Conservation (phyloP, 2,113 vertebrate genomes). For the Puma concolor region DNA sequence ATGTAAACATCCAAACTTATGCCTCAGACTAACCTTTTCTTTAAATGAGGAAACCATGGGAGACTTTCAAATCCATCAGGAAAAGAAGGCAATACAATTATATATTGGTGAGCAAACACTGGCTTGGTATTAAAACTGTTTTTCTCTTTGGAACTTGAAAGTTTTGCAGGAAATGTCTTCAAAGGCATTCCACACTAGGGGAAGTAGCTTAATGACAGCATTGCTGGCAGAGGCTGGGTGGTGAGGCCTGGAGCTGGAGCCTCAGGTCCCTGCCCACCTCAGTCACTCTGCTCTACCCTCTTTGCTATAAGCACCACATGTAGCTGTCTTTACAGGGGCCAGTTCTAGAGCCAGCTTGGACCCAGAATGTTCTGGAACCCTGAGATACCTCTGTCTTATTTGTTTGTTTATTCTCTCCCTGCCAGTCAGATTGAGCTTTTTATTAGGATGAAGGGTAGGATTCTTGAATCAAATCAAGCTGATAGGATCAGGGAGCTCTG, state of each 20-base stretch:
- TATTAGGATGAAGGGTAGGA: background rate
- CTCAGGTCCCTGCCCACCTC: background rate
- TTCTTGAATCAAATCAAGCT: background rate
- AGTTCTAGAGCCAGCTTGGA: background rate
- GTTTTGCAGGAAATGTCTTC: slow-evolving; percentile 14
- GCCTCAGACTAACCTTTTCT: background rate
- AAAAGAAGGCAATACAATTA: background rate
- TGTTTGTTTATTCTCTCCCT: slow-evolving; percentile 14
- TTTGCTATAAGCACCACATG: background rate
- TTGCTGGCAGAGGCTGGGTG: too few relatives aligned
- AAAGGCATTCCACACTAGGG: background rate
- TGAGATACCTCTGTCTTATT: background rate
- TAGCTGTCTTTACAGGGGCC: background rate
- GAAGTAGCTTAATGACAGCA: background rate
- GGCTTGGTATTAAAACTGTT: background rate
- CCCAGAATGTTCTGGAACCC: background rate
- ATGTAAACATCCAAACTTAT: background rate
- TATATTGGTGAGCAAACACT: background rate
- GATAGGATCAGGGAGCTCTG: background rate
- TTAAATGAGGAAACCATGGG: background rate
- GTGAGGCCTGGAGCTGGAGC: background rate
- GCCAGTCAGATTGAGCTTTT: background rate
- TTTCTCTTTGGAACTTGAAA: slow-evolving; percentile 19
- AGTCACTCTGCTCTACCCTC: background rate
- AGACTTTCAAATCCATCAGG: background rate